A percentile compares a stretch with the other conserved stretches of the same genome.
phyloP scores from a whole-genome alignment of 1,140 invertebrate genomes.

The Heterodera schachtii region DNA sequence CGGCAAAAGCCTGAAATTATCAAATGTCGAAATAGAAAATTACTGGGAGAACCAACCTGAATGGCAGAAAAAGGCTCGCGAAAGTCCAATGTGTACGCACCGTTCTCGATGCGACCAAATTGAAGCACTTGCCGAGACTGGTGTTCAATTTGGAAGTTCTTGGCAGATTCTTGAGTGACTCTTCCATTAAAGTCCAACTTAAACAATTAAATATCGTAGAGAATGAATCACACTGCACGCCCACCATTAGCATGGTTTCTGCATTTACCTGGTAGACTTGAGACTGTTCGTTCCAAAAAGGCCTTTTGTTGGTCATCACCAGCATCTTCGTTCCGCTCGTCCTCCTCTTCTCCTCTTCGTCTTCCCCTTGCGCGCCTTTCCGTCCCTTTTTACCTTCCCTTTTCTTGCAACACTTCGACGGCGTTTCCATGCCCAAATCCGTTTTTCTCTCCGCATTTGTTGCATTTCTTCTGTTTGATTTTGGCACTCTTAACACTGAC shows the following conservation, averaged over 20 bases:
- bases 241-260: not conserved
- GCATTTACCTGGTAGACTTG: constrained; percentile 81
- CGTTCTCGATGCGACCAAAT: constrained; percentile 95
- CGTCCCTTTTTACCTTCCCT: not conserved
- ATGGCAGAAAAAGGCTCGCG: constrained; percentile 97
- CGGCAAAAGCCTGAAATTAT: constrained; percentile 82
- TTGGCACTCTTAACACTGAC: not conserved
- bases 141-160: constrained; percentile 99
- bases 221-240: not conserved
- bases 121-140: constrained; percentile 98
- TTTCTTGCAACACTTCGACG: constrained; percentile 5
- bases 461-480: not conserved
- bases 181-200: constrained; percentile 96
- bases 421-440: not conserved
- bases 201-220: constrained; percentile 28
- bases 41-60: constrained; percentile 63
- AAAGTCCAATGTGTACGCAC: constrained; percentile 97
- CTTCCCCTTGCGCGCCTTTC: not conserved
- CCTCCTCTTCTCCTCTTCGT: not conserved
- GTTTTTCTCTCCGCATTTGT: not conserved
- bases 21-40: not conserved
- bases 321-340: constrained; percentile 28
- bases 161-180: constrained; percentile 97
- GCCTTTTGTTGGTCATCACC: constrained; percentile 97
- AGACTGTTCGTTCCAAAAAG: constrained; percentile 98